Percentiles rank a stretch among this genome's conserved stretches.
phyloP scores from a whole-genome alignment of 1,140 invertebrate genomes.

The Delia radicum region DNA sequence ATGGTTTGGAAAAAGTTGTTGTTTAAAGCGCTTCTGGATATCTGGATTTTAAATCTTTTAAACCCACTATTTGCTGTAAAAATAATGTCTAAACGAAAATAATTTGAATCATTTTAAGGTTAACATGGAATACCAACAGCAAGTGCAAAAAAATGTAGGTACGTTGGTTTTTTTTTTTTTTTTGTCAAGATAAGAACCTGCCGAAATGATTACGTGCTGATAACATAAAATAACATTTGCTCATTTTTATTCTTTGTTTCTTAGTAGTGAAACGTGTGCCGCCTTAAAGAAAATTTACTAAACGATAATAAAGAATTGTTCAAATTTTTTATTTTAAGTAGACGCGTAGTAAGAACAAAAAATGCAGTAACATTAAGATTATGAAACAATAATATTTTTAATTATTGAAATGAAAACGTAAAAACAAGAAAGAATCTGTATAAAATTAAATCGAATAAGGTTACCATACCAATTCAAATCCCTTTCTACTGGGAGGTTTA shows the following conservation, averaged over 20 bases:
- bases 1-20: too few species aligned
- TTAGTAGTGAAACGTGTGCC: not conserved
- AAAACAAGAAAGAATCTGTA: too few species aligned
- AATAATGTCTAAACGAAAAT: too few species aligned
- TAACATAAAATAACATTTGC: not conserved
- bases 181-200: not conserved
- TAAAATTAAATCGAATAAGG: too few species aligned
- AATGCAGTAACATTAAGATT: not conserved
- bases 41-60: too few species aligned
- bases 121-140: not conserved
- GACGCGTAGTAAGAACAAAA: not conserved
- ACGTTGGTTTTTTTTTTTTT: not conserved
- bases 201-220: conserved; percentile 3
- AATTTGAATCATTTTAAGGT: too few species aligned
- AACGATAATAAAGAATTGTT: too few species aligned
- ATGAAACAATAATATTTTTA: not conserved
- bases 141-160: not conserved
- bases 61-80: too few species aligned
- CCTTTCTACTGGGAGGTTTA: too few species aligned
- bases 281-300: not conserved
- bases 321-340: not conserved
- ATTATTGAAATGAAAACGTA: not conserved
- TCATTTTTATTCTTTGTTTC: not conserved
- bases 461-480: too few species aligned
- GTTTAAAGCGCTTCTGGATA: too few species aligned